A percentile compares a stretch with the other conserved stretches of the same genome.
Conservation (phyloP, 2,113 vertebrate species). For the Sapayoa aenigma region DNA sequence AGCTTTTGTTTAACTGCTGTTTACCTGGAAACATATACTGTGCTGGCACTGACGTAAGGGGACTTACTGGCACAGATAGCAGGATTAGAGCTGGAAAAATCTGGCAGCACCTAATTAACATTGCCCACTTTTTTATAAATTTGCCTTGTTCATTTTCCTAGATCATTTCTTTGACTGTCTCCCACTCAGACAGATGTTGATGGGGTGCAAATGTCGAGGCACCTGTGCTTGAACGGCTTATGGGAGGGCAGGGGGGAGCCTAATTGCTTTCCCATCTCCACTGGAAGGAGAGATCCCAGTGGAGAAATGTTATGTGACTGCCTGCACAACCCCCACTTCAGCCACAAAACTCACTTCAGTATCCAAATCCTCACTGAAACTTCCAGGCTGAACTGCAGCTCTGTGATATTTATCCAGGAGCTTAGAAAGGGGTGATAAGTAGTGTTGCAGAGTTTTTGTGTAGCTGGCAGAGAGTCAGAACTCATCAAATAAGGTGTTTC, state of each 20-base stretch:
- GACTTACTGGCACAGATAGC: background rate
- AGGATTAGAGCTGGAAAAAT: background rate
- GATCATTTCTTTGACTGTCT: background rate
- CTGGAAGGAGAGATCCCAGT: background rate
- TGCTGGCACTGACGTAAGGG: background rate
- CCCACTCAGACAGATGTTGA: background rate
- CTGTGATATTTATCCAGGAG: background rate
- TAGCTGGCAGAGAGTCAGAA: background rate
- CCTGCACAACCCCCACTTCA: background rate
- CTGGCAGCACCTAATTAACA: background rate
- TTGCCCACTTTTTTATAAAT: background rate
- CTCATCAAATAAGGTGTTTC: background rate
- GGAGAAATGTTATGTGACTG: background rate
- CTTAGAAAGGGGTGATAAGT: background rate
- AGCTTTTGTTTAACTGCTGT: slow-evolving; percentile 36
- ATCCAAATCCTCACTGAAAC: background rate
- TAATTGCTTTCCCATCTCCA: background rate
- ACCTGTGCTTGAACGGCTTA: background rate
- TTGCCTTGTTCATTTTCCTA: background rate
- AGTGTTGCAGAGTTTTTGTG: background rate
- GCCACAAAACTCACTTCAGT: background rate
- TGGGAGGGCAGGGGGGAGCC: background rate
- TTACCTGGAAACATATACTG: slow-evolving; percentile 44
- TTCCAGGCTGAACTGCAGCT: background rate
- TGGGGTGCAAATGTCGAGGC: background rate